These are phyloP conservation scores for Chlorops oryzae DNA, from an alignment of 1,140 invertebrate genomes.

Conservation along the genomic window DNA sequence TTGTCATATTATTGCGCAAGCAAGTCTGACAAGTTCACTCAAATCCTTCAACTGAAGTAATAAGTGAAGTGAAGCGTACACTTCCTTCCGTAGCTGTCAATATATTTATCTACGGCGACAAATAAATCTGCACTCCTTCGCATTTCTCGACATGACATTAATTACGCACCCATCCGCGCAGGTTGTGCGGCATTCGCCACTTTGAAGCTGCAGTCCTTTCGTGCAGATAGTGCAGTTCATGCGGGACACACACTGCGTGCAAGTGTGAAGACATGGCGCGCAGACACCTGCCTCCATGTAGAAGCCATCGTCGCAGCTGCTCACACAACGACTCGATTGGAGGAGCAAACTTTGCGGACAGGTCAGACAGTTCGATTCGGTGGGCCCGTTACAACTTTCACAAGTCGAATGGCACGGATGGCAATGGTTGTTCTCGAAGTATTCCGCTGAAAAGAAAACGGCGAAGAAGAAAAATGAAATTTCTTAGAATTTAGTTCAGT, in stretches of 20 bases:
- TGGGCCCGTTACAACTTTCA: conserved; percentile 63
- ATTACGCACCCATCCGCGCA: conserved; percentile 60
- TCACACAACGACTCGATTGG: conserved; percentile 63
- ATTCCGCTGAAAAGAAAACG: conserved; percentile 54
- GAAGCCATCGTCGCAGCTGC: conserved; percentile 64
- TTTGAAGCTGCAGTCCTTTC: conserved; percentile 65
- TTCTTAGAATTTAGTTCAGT: no score
- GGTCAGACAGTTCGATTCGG: conserved; percentile 61
- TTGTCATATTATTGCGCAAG: no score
- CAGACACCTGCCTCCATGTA: conserved; percentile 65
- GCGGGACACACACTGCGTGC: conserved; percentile 66
- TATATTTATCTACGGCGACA: no score
- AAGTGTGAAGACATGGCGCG: conserved; percentile 70
- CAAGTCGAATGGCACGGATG: conserved; percentile 64
- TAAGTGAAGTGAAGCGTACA: no score
- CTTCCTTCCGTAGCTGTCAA: no score
- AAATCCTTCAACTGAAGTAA: no score
- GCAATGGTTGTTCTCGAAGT: conserved; percentile 62
- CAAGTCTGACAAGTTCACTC: no score
- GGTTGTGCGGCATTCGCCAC: conserved; percentile 67
- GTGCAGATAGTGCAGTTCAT: conserved; percentile 72
- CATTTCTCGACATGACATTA: no score
- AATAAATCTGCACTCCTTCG: no score
- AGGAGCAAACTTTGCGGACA: conserved; percentile 61
- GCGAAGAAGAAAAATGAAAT: background rate